Evolutionary conservation across 2,797 vertebrate genomes (phyloP), one percentile per base, ranked within the genome.

Genomic region (Betta splendens): DNA sequence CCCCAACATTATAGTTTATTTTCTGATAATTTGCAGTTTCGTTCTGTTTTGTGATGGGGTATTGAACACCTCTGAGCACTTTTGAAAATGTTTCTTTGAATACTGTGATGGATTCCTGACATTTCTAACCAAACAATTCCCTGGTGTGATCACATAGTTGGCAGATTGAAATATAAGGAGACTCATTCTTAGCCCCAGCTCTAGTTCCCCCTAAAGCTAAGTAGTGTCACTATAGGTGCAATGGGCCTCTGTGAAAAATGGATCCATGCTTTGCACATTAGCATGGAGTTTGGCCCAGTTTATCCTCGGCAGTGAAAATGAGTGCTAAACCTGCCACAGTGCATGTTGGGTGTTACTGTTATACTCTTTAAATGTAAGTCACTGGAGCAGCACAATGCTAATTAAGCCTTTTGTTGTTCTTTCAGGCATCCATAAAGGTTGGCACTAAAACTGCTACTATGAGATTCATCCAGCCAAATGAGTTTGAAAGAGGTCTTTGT

Each of bases 381-480:
- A 18, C 28, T 18, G 12, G 5, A 61, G 32, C 42, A 39, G 2
- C 39, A 16, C 10, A 31, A 42, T 65, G 18, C 59, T 84, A 12
- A 87, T 39, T 55, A 7, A 59, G 5, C 13, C 55, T 36, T 66
- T 11, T 77, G 64, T 69, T 64, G 70, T 84, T 81, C 64, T 91
- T 92, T 36, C 88, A 94, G 93, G 91, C 90, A 3, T 91, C 89
- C 73, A 87, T 94, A 72, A 93, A 93, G 79, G 90, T 94, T 89
- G 92, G 92, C 69, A 87, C 81, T 87, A 93, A 87, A 81, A 88
- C 86, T 7, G 85, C 90, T 15, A 82, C 89, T 42, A 87, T 93
- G 86, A 92, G 89, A 76, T 94, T 91, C 68, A 74, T 89, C 73
- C 88, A 89, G 65, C 86, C 87, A 49, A 89, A 88, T 16, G 79